phyloP scores from a whole-genome alignment of 1,140 invertebrate species.

The Brachionus asplanchnoidis region DNA sequence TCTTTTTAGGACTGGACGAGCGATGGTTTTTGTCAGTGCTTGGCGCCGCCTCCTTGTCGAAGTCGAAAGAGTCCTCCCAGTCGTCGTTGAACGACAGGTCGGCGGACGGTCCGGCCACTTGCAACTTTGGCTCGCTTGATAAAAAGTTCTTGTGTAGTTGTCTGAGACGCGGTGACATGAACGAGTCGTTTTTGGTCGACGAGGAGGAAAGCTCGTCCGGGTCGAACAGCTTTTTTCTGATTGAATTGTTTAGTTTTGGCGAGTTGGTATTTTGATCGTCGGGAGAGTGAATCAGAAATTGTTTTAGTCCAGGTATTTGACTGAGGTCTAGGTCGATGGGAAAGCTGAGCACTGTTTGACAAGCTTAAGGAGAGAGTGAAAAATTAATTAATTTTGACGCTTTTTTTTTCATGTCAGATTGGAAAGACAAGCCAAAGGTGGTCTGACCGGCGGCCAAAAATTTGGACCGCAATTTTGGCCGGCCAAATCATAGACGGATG shows the following conservation, averaged over 20 bases:
- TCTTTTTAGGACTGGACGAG: neutral
- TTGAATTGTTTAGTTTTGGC: constrained; percentile 4
- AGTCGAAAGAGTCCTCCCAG: constrained; percentile 24
- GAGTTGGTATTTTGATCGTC: neutral
- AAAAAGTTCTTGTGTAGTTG: neutral
- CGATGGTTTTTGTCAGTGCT: constrained; percentile 2
- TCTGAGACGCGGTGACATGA: neutral
- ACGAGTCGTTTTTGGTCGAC: neutral
- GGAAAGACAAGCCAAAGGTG: too few relatives aligned
- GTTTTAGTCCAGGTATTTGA: neutral
- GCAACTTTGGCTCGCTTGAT: neutral
- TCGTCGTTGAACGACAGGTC: neutral
- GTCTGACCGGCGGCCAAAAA: too few relatives aligned
- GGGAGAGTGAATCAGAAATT: neutral
- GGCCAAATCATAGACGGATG: too few relatives aligned
- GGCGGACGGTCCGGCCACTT: neutral
- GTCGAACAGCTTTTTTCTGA: constrained; percentile 30
- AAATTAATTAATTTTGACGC: too few relatives aligned
- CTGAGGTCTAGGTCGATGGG: neutral
- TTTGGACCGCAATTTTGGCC: too few relatives aligned
- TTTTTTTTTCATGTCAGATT: too few relatives aligned
- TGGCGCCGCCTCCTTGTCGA: neutral
- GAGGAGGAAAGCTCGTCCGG: neutral
- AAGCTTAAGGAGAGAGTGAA: neutral
- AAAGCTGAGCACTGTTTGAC: constrained; percentile 17